A percentile compares a stretch with the other conserved stretches of the same genome.
Evolutionary conservation across 2,888 invertebrate species (phyloP).

Genomic region (Hydraecia micacea): DNA sequence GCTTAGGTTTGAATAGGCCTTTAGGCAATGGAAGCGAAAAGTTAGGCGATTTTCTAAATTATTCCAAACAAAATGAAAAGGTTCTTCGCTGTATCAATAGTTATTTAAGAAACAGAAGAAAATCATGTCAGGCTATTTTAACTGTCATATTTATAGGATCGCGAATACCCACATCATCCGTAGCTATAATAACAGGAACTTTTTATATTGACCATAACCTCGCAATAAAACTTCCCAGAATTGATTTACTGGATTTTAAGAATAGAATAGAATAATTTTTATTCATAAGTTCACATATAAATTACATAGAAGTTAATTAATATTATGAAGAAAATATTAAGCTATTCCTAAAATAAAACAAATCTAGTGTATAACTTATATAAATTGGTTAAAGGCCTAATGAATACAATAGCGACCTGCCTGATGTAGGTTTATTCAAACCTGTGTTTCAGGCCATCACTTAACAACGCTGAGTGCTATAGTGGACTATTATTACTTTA

Average conservation of each 20-base stretch:
- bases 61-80: constrained; percentile 9
- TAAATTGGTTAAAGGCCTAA: no score
- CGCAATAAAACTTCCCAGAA: constrained; percentile 19
- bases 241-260: constrained; percentile 48
- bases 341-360: no score
- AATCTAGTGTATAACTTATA: no score
- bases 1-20: not conserved
- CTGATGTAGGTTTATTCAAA: no score
- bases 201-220: constrained; percentile 35
- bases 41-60: constrained; percentile 12
- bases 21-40: constrained; percentile 6
- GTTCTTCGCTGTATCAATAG: not conserved
- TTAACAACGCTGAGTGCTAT: no score
- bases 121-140: not conserved
- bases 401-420: no score
- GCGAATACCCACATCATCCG: constrained; percentile 20
- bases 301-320: no score
- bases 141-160: constrained; percentile 1
- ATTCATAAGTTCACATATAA: no score
- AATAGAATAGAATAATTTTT: no score
- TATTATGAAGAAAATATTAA: no score
- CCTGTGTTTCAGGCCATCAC: no score
- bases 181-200: constrained; percentile 27
- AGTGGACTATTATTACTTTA: no score
- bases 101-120: not conserved